Conservation (phyloP, 2,888 invertebrate species). For the Drosophila melanocephala region DNA sequence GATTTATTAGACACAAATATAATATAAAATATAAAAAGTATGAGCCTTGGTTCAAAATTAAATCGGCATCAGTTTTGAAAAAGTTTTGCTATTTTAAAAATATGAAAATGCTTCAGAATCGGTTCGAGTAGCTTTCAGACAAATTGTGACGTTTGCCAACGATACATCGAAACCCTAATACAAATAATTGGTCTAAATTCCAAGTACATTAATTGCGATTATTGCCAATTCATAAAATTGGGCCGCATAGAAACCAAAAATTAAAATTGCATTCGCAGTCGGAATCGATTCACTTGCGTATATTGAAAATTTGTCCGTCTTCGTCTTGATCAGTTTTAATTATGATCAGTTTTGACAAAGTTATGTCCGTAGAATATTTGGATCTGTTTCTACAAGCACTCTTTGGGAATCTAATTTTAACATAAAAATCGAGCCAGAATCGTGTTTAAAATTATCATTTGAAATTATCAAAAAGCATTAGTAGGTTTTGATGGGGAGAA, state of each 20-base stretch:
- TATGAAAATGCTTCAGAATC: background rate
- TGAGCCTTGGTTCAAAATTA: background rate
- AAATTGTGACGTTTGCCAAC: background rate
- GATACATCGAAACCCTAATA: background rate
- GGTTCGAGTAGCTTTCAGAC: background rate
- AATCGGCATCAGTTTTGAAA: background rate
- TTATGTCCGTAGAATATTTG: background rate
- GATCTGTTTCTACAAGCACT: background rate
- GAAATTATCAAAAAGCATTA: background rate
- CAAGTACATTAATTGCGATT: background rate
- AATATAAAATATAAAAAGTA: background rate
- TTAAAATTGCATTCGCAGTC: background rate
- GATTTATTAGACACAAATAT: background rate
- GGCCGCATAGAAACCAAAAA: background rate
- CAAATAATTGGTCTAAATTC: background rate
- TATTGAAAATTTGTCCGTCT: background rate
- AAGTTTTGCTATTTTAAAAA: background rate
- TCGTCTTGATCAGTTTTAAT: background rate
- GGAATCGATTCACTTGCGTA: background rate
- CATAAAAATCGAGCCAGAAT: background rate
- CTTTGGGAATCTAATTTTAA: no score
- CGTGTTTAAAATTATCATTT: background rate
- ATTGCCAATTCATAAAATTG: background rate
- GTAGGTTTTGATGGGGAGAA: background rate
- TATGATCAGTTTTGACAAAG: background rate